Base-by-base conservation (phyloP, 2,888 invertebrate genomes). In the Ferdinandea cuprea region DNA sequence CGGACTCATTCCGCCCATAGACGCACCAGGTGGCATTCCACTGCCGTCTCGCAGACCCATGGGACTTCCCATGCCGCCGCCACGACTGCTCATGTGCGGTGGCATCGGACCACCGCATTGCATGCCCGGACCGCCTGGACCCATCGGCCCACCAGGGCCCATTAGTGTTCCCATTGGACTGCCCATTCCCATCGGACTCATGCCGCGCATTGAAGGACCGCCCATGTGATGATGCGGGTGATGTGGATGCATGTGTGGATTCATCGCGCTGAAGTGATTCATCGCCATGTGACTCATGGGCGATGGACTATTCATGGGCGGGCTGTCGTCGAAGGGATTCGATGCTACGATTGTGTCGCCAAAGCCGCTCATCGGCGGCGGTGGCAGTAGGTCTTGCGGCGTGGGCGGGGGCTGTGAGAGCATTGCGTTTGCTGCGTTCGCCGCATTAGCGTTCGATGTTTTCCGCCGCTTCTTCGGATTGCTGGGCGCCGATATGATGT, bases 271-370 rank as follows among this genome's bases (percentile, higher is more conserved):
- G 94, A 95, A 94, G 59, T 93, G 94, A 37, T 93, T 93, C 89
- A 94, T 93, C 83, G 94, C 94, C 87, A 93, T 93, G 89, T 93
- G 91, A 85, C 92, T 91, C 56, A 93, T 92, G 42, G 88, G 87
- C 19, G 89, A 87, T 21, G 89, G 88, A 85, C 88, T 89, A 58
- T 93, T 93, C 56, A 90, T 90, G 85, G 90, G 89, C 66, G 90
- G 90, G 65, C 96, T 96, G 90, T 98, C 98, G 91, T 98, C 98
- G 90, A 98, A 98, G 40, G 98, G 98, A 91, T 98, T 98, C 85
- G 97, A 97, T 73, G 98, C 98, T 81, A 97, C 95, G 89, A 98
- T 97, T 77, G 97, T 98, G 89, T 98, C 98, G 37, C 97, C 97
- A 91, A 96, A 97, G 86, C 97, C 97, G 50, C 96, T 95, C 88